These are phyloP conservation scores for Galleria mellonella DNA, from an alignment of 1,140 invertebrate genomes.

Conservation along the genomic window DNA sequence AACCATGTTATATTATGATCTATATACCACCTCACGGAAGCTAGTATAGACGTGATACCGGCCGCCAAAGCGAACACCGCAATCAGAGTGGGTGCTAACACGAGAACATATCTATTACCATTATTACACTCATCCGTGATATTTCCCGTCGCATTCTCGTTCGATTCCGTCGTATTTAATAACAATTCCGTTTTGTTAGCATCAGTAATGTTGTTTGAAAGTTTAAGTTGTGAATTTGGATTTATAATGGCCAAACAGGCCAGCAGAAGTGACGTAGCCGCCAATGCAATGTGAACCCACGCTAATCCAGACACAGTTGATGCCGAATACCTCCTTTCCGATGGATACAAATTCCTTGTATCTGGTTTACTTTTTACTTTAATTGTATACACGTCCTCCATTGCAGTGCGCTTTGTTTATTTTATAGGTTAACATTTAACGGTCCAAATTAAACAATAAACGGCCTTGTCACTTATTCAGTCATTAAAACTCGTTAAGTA, in stretches of 20 bases:
- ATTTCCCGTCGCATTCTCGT: constrained; percentile 22
- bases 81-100: constrained; percentile 64
- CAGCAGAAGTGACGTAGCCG: constrained; percentile 71
- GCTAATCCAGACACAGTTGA: constrained; percentile 79
- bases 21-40: constrained; percentile 79
- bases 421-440: not conserved
- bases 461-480: not conserved
- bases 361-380: constrained; percentile 78
- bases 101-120: constrained; percentile 34
- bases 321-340: constrained; percentile 79
- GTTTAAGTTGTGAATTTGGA: constrained; percentile 26
- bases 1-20: constrained; percentile 79
- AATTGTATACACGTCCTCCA: constrained; percentile 80
- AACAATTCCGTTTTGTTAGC: not conserved
- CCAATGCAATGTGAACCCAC: constrained; percentile 76
- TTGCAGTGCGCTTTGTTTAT: constrained; percentile 29
- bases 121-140: constrained; percentile 12
- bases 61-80: constrained; percentile 72
- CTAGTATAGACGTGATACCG: constrained; percentile 74
- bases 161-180: constrained; percentile 7
- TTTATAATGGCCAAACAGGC: constrained; percentile 72
- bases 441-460: not conserved
- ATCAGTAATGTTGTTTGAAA: constrained; percentile 6
- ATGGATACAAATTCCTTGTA: constrained; percentile 76
- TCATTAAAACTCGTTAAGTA: too few relatives aligned